Conservation (phyloP, 2,113 vertebrate species). For the Chrysochloris asiatica region DNA sequence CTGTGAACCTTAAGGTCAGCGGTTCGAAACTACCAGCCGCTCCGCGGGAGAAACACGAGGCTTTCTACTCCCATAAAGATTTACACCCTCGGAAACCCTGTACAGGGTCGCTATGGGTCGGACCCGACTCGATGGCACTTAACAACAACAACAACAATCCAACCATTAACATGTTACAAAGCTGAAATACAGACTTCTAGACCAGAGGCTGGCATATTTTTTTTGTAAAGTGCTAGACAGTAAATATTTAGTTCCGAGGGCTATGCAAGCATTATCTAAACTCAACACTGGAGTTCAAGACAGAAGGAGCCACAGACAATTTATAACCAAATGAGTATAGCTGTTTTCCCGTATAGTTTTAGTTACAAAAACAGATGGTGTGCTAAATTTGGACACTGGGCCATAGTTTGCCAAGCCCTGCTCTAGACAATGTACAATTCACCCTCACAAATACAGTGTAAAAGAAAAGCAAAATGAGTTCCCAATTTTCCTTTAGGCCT, state of each 20-base stretch:
- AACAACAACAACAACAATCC: no score
- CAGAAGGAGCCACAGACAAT: no score
- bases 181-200: neutral
- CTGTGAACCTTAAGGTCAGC: no score
- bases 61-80: no score
- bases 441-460: conserved; percentile 19
- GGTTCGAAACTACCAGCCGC: no score
- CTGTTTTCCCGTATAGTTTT: neutral
- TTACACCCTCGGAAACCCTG: no score
- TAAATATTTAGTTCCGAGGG: conserved; percentile 14
- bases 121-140: no score
- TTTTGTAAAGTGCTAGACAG: neutral
- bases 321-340: neutral
- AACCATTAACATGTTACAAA: neutral
- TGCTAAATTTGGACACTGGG: neutral
- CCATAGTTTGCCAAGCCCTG: neutral
- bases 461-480: neutral
- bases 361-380: neutral
- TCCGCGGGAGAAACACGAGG: no score
- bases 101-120: no score
- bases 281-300: neutral
- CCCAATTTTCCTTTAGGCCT: neutral
- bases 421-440: neutral
- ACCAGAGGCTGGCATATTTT: neutral
- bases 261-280: neutral